These are phyloP conservation scores for Ciconia boyciana DNA, from an alignment of 2,113 vertebrate species.

Conservation along the genomic window DNA sequence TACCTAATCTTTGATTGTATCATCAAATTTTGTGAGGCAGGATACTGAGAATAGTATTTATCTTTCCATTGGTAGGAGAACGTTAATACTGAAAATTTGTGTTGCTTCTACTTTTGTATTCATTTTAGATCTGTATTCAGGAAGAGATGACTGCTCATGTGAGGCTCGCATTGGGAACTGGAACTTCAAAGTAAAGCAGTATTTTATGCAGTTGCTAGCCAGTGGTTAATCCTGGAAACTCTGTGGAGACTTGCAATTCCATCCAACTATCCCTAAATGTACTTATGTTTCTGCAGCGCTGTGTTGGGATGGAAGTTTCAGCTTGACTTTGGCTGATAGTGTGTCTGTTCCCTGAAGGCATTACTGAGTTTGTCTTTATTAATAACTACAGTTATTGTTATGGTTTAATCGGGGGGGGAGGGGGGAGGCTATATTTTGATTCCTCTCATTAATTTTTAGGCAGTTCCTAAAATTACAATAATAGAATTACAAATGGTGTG, in stretches of 20 bases:
- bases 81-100: neutral
- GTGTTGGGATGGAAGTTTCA: neutral
- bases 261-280: neutral
- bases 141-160: neutral
- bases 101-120: neutral
- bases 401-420: neutral
- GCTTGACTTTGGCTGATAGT: neutral
- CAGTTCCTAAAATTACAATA: neutral
- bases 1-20: neutral
- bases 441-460: neutral
- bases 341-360: neutral
- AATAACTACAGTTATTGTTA: neutral
- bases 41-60: neutral
- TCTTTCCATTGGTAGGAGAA: neutral
- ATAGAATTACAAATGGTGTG: neutral
- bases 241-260: neutral
- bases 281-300: neutral
- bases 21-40: neutral
- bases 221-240: neutral
- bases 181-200: neutral
- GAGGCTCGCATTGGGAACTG: neutral
- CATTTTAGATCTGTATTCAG: neutral
- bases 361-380: neutral
- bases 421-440: neutral
- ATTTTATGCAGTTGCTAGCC: neutral